Base-by-base conservation (phyloP, 1,140 invertebrate genomes). In the Hormaphis cornu region DNA sequence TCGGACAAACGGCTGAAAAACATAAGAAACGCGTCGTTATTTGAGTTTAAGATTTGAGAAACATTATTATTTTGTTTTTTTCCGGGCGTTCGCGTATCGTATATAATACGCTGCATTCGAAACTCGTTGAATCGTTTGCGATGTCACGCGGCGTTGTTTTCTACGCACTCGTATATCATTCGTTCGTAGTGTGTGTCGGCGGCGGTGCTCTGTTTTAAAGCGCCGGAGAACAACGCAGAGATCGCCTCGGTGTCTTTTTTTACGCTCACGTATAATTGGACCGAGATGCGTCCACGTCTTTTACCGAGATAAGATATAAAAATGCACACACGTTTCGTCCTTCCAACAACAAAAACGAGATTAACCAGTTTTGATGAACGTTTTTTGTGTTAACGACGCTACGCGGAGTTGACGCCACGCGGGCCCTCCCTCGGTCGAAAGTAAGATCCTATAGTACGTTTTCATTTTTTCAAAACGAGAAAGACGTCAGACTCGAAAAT, bases 351-450 rank as follows among this genome's bases (percentile, higher is more conserved):
- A n/a, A n/a, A n/a, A 66, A 66, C 61, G 30, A 50, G 61, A 66
- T 66, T 50, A 66, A 66, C 61, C 61, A 48, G 61, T 66, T 66
- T 66, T 7, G 28, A 35, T 44, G 44, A n/a, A n/a, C n/a, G n/a
- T n/a, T n/a, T 50, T 66, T 50, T 66, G 61, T 50, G 48, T 48
- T 66, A 66, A 46, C 20, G 16, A 50, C 61, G 40, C 24, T 35
- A 4, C 5, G 8, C 42, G 42, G n/a, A 44, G 40, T 40, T 58
- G 40, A 58, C 30, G 30, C 53, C 6, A n/a, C n/a, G 42, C 42
- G 14, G 61, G n/a, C 18, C 56, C n/a, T 46, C 40, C 61, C 28
- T 66, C 50, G 22, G 18, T 35, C 28, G 28, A 50, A 50, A 48
- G 10, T 48, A 42, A 46, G n/a, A 30, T 16, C 33, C 18, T 6